Evolutionary conservation across 1,140 invertebrate species (phyloP), one percentile per base, ranked within the genome.

Genomic region (Bombus vancouverensis): DNA sequence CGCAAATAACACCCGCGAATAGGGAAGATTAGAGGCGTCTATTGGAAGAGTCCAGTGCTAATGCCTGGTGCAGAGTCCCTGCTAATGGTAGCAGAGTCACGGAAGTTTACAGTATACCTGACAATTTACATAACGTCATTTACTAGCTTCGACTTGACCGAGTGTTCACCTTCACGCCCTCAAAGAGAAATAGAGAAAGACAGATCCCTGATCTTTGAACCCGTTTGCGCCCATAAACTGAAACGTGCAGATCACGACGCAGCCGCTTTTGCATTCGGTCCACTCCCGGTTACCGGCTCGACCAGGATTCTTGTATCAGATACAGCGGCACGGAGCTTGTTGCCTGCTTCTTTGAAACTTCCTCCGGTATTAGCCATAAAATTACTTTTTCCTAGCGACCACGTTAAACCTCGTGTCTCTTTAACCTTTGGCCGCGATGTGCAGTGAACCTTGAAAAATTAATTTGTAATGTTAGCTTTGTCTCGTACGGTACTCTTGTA

Each of bases 71-170:
- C 18, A 53, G 47, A 53, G 47, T 8, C 77, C 15, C 70, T 73
- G 37, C 32, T 88, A 93, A 91, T 90, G 80, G 82, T 87, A 90
- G 85, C 88, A 81, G 74, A 87, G 72, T 92, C 90, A 90, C 90
- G 87, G 85, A 88, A 92, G 75, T 81, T 53, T 66, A 88, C 84
- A 34, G 59, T 76, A 74, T 72, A 66, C 78, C 72, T 75, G 85
- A 18, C 83, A 87, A 92, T 93, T 92, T 92, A 87, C 92, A 92
- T 90, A 90, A 85, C 88, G 88, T 90, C 89, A 87, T 80, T 88
- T 68, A 62, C 76, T 39, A 32, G 70, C 57, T 34, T 73, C 75
- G 34, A 34, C 34, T 25, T 28, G 15, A 42, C 34, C 1, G 28
- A 77, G 37, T 70, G 65, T 86, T 73, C 62, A n/a, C 70, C 89